A percentile compares a stretch with the other conserved stretches of the same genome.
Evolutionary conservation across 2,113 vertebrate genomes (phyloP).

Genomic region (Rhinichthys klamathensis): DNA sequence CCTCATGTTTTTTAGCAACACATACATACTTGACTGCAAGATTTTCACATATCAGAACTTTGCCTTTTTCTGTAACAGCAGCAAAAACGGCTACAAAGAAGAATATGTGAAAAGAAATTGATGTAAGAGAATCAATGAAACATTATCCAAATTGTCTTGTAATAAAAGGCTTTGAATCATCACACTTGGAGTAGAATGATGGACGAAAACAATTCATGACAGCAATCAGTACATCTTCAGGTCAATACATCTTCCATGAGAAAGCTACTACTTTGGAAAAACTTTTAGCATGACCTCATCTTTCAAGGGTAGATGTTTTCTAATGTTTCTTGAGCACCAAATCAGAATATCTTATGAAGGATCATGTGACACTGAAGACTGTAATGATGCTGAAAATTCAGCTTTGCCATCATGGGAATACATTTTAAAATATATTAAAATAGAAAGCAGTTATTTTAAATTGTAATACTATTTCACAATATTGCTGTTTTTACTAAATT

Average conservation of each 20-base stretch:
- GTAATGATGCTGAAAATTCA: too few relatives aligned
- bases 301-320: too few relatives aligned
- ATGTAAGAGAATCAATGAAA: not conserved
- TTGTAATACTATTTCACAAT: not conserved
- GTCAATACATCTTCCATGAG: too few relatives aligned
- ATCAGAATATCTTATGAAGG: too few relatives aligned
- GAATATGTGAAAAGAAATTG: not conserved
- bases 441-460: not conserved
- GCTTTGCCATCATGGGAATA: too few relatives aligned
- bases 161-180: not conserved
- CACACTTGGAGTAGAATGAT: not conserved
- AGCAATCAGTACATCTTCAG: too few relatives aligned
- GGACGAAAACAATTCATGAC: too few relatives aligned
- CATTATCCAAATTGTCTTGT: not conserved
- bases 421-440: not conserved
- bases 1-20: not conserved
- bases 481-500: not conserved
- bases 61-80: not conserved
- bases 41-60: not conserved
- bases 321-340: too few relatives aligned
- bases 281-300: too few relatives aligned
- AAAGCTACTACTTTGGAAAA: too few relatives aligned
- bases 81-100: not conserved
- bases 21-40: not conserved
- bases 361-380: too few relatives aligned